Evolutionary conservation across 1,140 invertebrate species (phyloP).

Genomic region (Latrodectus geometricus): DNA sequence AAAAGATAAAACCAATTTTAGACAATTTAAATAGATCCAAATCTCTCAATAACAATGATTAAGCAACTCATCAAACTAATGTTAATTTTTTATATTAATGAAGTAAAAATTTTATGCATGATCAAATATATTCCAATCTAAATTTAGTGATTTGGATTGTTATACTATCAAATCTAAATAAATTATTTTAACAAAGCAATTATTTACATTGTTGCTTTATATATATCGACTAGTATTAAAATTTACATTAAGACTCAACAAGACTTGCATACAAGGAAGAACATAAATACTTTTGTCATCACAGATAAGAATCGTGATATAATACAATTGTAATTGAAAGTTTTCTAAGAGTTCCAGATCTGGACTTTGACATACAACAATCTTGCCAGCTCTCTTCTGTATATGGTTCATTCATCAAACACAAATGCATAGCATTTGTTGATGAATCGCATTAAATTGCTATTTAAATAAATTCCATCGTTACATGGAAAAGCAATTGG

Average conservation of each 20-base stretch:
- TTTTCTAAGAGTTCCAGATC: no score
- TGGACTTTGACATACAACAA: not conserved
- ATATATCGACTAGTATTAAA: not conserved
- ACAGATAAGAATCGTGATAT: not conserved
- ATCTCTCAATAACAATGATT: no score
- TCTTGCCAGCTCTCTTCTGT: not conserved
- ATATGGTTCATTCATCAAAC: not conserved
- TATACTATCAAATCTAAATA: not conserved
- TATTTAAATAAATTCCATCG: constrained; percentile 22
- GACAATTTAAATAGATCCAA: no score
- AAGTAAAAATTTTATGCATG: no score
- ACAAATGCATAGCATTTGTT: constrained; percentile 59
- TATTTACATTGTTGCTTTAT: not conserved
- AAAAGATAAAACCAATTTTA: no score
- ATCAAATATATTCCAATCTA: not conserved
- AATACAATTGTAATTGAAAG: not conserved
- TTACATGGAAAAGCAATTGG: not conserved
- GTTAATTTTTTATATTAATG: no score
- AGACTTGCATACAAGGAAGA: not conserved
- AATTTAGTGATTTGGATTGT: not conserved
- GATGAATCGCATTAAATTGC: constrained; percentile 35
- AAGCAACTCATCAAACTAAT: no score
- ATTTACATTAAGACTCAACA: not conserved
- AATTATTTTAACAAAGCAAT: not conserved
- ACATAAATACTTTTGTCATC: not conserved